phyloP scores from a whole-genome alignment of 1,140 invertebrate genomes.

The Pogonognathellus flavescens region DNA sequence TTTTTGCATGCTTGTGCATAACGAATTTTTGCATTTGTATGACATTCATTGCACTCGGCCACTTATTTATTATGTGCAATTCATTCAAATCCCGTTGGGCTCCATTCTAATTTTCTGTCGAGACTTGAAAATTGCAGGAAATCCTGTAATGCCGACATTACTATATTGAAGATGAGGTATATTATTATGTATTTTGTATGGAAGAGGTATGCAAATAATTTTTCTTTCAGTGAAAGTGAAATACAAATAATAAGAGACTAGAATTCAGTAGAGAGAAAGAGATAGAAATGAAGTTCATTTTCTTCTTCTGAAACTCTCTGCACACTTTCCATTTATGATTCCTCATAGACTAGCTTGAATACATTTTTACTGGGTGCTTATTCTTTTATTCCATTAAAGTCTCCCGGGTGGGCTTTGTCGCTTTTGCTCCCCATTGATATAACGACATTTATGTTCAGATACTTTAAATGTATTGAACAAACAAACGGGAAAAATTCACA shows the following conservation, averaged over 20 bases:
- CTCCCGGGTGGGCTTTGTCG: background rate
- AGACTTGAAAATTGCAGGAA: constrained; percentile 21
- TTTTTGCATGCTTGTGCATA: background rate
- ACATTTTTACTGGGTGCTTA: background rate
- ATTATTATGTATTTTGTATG: background rate
- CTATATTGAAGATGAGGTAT: background rate
- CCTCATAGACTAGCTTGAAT: background rate
- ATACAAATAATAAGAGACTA: constrained; percentile 5
- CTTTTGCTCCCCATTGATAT: background rate
- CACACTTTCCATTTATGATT: background rate
- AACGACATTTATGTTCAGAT: background rate
- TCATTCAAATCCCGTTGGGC: background rate
- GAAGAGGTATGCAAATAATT: background rate
- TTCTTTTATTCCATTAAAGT: background rate
- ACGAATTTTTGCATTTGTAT: constrained; percentile 14
- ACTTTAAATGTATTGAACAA: constrained; percentile 24
- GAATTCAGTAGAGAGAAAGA: background rate
- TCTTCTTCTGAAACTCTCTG: background rate
- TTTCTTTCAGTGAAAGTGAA: background rate
- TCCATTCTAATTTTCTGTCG: constrained; percentile 2
- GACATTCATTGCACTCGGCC: constrained; percentile 33
- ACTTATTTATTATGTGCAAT: constrained; percentile 16
- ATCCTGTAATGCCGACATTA: background rate
- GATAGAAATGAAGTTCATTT: background rate
- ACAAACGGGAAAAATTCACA: background rate